These are phyloP conservation scores for Camelus bactrianus DNA, from an alignment of 2,113 vertebrate genomes.

Conservation along the genomic window DNA sequence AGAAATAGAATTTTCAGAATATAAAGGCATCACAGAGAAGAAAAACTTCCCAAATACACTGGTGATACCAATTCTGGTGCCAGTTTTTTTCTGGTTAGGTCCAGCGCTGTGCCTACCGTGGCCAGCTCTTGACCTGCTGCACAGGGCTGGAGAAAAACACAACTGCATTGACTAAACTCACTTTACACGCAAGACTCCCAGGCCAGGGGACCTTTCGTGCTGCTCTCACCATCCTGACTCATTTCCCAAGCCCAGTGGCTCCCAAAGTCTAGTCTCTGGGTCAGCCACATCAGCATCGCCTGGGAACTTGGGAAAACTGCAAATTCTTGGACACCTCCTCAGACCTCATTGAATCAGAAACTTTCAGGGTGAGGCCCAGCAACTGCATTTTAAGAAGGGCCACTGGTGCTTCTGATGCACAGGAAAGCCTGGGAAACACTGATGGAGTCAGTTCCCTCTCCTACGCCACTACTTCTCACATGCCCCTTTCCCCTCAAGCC, in stretches of 20 bases:
- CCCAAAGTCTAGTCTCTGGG: background rate
- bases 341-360: background rate
- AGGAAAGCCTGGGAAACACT: too few relatives aligned
- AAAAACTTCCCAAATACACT: background rate
- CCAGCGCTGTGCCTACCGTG: background rate
- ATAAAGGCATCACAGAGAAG: background rate
- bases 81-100: background rate
- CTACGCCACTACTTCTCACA: background rate
- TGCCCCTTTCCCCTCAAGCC: background rate
- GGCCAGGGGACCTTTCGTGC: background rate
- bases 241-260: background rate
- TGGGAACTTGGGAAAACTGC: background rate
- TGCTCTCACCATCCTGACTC: background rate
- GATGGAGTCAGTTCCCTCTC: background rate
- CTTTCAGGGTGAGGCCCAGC: background rate
- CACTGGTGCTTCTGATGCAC: background rate
- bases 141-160: background rate
- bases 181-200: background rate
- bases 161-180: background rate
- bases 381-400: background rate
- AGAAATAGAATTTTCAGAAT: conserved; percentile 1
- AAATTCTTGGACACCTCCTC: background rate
- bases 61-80: background rate
- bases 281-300: background rate
- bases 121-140: background rate